Evolutionary conservation across 2,113 vertebrate species (phyloP).

Genomic region (Pseudorasbora parva): DNA sequence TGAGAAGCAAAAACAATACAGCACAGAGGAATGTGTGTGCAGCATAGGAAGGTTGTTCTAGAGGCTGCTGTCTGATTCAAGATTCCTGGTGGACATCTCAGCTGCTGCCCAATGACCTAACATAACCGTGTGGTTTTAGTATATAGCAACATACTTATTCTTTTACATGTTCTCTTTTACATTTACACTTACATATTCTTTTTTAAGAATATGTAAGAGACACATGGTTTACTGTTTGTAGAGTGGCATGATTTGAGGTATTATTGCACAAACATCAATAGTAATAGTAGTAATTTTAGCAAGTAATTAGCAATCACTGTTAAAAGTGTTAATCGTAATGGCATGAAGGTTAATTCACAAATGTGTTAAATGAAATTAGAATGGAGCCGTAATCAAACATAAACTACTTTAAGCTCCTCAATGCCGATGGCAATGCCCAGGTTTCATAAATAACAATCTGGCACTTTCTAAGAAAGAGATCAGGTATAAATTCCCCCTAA

Average conservation of each 20-base stretch:
- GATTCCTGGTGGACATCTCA: not conserved
- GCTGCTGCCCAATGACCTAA: too few species aligned
- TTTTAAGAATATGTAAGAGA: not conserved
- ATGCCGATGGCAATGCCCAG: not conserved
- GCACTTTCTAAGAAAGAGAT: not conserved
- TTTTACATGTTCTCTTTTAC: too few species aligned
- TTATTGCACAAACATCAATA: not conserved
- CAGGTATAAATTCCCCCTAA: not conserved
- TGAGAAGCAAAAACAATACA: not conserved
- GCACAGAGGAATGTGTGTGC: not conserved
- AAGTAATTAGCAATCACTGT: not conserved
- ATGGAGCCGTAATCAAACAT: not conserved
- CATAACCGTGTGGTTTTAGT: too few species aligned
- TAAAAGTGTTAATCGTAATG: not conserved
- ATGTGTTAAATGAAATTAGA: not conserved
- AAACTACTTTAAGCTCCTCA: not conserved
- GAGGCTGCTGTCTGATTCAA: not conserved
- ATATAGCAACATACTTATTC: too few species aligned
- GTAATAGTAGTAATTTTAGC: not conserved
- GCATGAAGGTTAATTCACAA: not conserved
- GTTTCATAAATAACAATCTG: not conserved
- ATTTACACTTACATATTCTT: too few species aligned
- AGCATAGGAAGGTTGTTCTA: not conserved
- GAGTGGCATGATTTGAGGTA: not conserved
- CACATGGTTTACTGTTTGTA: not conserved